These are phyloP conservation scores for Spilarctia lutea DNA, from an alignment of 2,888 invertebrate species.

Conservation along the genomic window DNA sequence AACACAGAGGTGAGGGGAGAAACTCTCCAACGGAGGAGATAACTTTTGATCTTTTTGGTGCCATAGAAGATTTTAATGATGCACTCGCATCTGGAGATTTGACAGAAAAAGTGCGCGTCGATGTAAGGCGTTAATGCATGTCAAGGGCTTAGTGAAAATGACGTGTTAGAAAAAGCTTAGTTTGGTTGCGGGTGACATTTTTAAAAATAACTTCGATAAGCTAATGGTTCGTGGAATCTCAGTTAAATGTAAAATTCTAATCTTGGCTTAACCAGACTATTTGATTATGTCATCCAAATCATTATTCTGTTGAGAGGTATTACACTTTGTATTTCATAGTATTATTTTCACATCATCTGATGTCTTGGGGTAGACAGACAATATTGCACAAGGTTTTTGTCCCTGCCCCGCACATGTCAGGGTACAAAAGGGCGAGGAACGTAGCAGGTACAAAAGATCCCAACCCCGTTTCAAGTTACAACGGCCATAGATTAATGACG, in stretches of 20 bases:
- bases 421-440: constrained; percentile 75
- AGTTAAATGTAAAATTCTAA: constrained; percentile 53
- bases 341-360: constrained; percentile 81
- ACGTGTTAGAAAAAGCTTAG: constrained; percentile 79
- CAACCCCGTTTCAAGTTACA: constrained; percentile 82
- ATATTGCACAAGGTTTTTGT: constrained; percentile 85
- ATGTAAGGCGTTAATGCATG: constrained; percentile 85
- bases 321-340: constrained; percentile 65
- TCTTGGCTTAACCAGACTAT: constrained; percentile 57
- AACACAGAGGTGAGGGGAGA: constrained; percentile 68
- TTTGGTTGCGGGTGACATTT: constrained; percentile 82
- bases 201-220: constrained; percentile 75
- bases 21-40: constrained; percentile 79
- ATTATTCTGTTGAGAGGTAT: constrained; percentile 19
- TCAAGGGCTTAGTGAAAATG: constrained; percentile 81
- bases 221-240: constrained; percentile 63
- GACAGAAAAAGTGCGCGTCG: constrained; percentile 78
- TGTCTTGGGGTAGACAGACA: constrained; percentile 73
- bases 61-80: constrained; percentile 85
- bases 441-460: constrained; percentile 82
- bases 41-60: constrained; percentile 86
- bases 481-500: constrained; percentile 84
- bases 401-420: constrained; percentile 80
- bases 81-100: constrained; percentile 82
- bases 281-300: constrained; percentile 56